Conservation (phyloP, 2,797 vertebrate genomes). For the Siniperca scherzeri region DNA sequence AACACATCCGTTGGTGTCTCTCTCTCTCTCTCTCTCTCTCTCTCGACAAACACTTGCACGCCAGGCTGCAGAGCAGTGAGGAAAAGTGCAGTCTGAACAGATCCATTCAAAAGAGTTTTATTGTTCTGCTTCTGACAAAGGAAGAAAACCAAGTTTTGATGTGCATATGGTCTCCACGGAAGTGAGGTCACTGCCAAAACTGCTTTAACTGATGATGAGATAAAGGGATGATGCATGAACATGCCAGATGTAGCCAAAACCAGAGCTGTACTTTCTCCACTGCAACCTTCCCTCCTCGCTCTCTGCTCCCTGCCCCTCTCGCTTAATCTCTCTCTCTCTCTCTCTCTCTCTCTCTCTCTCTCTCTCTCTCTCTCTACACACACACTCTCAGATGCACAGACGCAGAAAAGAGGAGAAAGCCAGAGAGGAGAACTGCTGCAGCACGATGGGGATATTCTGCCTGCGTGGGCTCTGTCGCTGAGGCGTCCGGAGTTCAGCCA, state of each 20-base stretch:
- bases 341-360: constrained; percentile 29
- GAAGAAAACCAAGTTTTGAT: constrained; percentile 22
- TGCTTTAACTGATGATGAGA: constrained; percentile 58
- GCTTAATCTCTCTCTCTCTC: constrained; percentile 60
- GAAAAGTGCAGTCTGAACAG: not conserved
- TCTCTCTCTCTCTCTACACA: constrained; percentile 21
- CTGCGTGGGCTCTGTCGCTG: constrained; percentile 77
- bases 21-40: not conserved
- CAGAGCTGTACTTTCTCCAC: constrained; percentile 70
- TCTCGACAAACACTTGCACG: not conserved
- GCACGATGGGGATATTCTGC: constrained; percentile 83
- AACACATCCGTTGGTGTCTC: not conserved
- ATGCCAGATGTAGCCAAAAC: constrained; percentile 73
- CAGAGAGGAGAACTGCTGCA: constrained; percentile 72
- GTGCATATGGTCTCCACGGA: constrained; percentile 48
- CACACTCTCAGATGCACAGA: constrained; percentile 65
- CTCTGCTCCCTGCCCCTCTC: constrained; percentile 61
- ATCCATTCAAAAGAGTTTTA: constrained; percentile 11
- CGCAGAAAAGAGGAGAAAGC: constrained; percentile 68
- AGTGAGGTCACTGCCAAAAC: constrained; percentile 57
- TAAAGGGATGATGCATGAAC: constrained; percentile 67
- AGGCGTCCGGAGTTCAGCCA: constrained; percentile 76
- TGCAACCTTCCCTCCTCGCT: constrained; percentile 62
- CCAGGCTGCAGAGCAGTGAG: not conserved
- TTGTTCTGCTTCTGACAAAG: constrained; percentile 32